These are phyloP conservation scores for Brachypodius melanocephalos DNA, from an alignment of 2,113 vertebrate genomes.

Conservation along the genomic window DNA sequence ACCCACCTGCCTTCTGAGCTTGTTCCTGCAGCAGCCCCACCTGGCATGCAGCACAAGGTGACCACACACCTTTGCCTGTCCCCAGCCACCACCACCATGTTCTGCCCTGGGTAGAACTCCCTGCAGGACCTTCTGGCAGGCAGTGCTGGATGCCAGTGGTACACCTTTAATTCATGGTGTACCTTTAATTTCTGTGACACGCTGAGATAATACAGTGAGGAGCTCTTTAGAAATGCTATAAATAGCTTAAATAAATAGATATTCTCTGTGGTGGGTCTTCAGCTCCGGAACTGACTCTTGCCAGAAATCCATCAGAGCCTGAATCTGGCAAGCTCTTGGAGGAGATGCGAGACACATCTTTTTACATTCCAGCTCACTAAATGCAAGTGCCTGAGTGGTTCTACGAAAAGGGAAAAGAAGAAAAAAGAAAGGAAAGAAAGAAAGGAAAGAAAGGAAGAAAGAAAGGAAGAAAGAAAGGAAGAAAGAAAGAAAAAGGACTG, in stretches of 20 bases:
- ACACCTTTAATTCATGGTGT: conserved; percentile 47
- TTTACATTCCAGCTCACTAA: conserved; percentile 46
- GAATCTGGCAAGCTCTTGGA: conserved; percentile 46
- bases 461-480: no score
- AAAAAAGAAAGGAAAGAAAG: no score
- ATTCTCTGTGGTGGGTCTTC: conserved; percentile 66
- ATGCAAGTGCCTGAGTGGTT: conserved; percentile 15
- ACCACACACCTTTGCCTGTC: not conserved
- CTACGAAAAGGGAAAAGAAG: not conserved
- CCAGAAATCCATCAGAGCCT: conserved; percentile 67
- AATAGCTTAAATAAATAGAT: conserved; percentile 72
- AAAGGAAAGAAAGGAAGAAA: no score
- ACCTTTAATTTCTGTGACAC: conserved; percentile 58
- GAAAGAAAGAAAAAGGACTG: not conserved
- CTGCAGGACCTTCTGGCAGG: not conserved
- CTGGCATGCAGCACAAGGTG: not conserved
- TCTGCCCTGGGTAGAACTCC: not conserved
- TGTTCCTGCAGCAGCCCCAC: not conserved
- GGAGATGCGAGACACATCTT: conserved; percentile 56
- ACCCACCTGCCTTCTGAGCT: not conserved
- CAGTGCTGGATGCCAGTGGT: not conserved
- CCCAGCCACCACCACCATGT: rapidly evolving
- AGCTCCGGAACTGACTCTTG: conserved; percentile 62
- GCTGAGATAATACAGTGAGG: conserved; percentile 63
- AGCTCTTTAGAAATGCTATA: conserved; percentile 66